Conservation (phyloP, 2,888 invertebrate species). For the Cynaeus angustus region DNA sequence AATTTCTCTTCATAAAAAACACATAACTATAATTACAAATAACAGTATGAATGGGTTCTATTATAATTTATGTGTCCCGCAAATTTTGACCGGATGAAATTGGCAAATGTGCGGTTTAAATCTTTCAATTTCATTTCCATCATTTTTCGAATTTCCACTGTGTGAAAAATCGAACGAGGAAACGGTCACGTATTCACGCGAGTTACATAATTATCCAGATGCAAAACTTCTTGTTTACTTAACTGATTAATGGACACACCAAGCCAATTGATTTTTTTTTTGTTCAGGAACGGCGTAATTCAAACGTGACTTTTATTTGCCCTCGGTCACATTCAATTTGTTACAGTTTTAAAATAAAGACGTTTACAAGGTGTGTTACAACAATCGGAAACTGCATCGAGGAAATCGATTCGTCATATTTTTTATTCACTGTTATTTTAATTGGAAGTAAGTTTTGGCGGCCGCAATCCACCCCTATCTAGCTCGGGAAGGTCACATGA, state of each 20-base stretch:
- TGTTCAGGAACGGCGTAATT: background rate
- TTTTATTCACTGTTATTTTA: no score
- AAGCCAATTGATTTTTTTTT: constrained; percentile 1
- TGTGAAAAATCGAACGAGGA: background rate
- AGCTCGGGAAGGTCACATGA: constrained; percentile 23
- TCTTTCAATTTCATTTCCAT: no score
- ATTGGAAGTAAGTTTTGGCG: no score
- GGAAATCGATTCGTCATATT: no score
- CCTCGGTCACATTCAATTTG: constrained; percentile 2
- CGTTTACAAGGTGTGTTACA: background rate
- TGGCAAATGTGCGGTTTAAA: no score
- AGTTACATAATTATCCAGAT: constrained; percentile 19
- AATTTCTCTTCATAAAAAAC: background rate
- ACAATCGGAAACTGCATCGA: no score
- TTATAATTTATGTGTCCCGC: no score
- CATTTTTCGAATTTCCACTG: background rate
- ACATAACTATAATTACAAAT: background rate
- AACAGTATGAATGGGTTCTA: background rate
- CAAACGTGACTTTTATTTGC: constrained; percentile 2
- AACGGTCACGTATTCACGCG: constrained; percentile 18
- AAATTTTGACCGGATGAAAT: no score
- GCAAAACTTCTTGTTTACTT: constrained; percentile 17
- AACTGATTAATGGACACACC: background rate
- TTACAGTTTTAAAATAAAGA: background rate
- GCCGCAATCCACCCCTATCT: background rate